Base-by-base conservation (phyloP, 2,797 vertebrate genomes). In the Iguana delicatissima region DNA sequence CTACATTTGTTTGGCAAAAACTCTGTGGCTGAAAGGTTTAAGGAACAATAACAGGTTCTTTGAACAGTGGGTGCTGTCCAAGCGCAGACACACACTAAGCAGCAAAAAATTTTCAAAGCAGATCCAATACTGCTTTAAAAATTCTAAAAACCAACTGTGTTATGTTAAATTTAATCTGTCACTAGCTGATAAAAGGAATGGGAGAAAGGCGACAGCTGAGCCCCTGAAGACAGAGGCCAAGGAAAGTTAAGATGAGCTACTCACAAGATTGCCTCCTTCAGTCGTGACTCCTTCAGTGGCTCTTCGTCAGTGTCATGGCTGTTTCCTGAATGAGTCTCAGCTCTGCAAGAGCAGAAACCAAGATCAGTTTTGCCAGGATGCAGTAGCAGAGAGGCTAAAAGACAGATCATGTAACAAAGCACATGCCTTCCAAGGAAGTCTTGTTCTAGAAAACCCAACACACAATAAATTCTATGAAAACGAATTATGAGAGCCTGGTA, bases 181-280 rank as follows among this genome's bases (percentile, higher is more conserved):
- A 38, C 8, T 1, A 1, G 35, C 26, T 0, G 29, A 84, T 18
- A 0, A 85, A 77, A 1, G 62, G 50, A 80, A 57, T 14, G 1
- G 0, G 1, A 55, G 20, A 50, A 1, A 80, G 86, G 84, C 67
- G 0, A 35, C 79, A 46, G n/a, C 7, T 57, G 62, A 84, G 18
- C 35, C 46, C 62, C 73, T 35, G 67, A 67, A 81, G 8, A 1
- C 74, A 16, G 26, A 57, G 0, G 4, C 0, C 72, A 18, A 73
- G 29, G 0, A 10, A 24, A 46, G 80, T 77, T 6, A 50, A 1
- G 20, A 29, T 0, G 29, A 2, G 1, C 5, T 86, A 98, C 98
- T 98, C 96, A 99, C 99, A 99, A 97, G 95, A 98, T 98, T n/a
- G 98, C 98, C 96, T 99, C 98, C 93, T 99, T 98, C 96, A 97